Base-by-base conservation (phyloP, 2,797 vertebrate species). In the Acridotheres tristis region DNA sequence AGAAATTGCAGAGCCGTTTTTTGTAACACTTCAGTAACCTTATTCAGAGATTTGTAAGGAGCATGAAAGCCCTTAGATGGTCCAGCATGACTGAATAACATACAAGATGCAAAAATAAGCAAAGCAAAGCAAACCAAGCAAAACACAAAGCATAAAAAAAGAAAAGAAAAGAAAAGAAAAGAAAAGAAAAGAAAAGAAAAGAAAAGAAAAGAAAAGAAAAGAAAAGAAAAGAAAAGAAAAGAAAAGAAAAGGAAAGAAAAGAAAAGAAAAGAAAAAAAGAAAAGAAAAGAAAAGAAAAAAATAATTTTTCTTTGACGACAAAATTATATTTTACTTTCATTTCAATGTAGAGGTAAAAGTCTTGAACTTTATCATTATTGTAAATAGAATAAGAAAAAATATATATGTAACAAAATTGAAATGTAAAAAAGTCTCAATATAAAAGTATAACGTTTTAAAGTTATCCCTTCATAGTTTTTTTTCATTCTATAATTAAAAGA, bases 1-100 rank as follows among this genome's bases (percentile, higher is more conserved):
- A 95, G 38, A 97, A 97, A 97, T 96, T 89, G 78, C 54, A 95
- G 48, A 87, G 47, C 67, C 76, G 30, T 88, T 97, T 88, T 85
- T 92, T 6, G 74, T 90, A 97, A 95, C 61, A 91, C 75, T 93
- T 97, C 78, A 94, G 43, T 81, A 96, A 94, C 43, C 81, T 58
- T 93, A 85, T 91, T 93, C 63, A 88, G 89, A 95, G 69, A 93
- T 81, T 93, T 95, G 85, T 89, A 96, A 94, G 63, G 75, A 43
- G 26, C 32, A 84, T 86, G 89, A 90, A 68, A 72, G 34, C 25
- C 71, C 68, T 95, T 85, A 65, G 43, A 69, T 71, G 32, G 20
- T 68, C 81, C 82, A 88, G 66, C 8, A 47, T 42, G n/a, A 82
- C 68, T 89, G 91, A 95, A 38, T 62, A 87, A 81, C 51, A 93